Evolutionary conservation across 1,140 invertebrate genomes (phyloP).

Genomic region (Drosophila varians): DNA sequence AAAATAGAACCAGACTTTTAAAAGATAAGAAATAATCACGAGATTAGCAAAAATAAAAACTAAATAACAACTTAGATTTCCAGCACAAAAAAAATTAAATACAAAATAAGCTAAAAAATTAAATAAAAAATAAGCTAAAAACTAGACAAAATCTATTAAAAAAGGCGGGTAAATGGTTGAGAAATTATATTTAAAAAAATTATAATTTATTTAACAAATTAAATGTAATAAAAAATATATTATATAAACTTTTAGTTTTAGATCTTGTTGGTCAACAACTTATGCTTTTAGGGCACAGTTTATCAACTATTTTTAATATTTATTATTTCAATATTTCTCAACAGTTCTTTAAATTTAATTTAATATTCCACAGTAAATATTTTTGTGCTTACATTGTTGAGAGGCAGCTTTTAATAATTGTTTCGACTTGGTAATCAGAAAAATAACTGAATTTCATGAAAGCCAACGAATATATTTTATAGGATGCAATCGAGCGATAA

Average conservation of each 20-base stretch:
- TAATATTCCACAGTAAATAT: not conserved
- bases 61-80: too few species aligned
- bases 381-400: not conserved
- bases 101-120: too few species aligned
- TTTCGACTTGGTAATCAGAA: not conserved
- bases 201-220: too few species aligned
- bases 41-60: not conserved
- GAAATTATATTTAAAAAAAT: too few species aligned
- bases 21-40: not conserved
- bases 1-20: not conserved
- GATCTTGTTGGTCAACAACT: too few species aligned
- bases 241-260: too few species aligned
- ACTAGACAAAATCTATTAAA: too few species aligned
- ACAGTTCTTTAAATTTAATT: not conserved
- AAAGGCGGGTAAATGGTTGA: too few species aligned
- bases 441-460: not conserved
- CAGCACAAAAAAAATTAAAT: too few species aligned
- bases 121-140: too few species aligned
- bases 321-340: not conserved
- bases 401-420: not conserved
- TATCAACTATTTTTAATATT: not conserved
- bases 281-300: too few species aligned
- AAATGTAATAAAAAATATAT: too few species aligned
- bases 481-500: not conserved
- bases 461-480: not conserved